Conservation (phyloP, 1,140 invertebrate genomes). For the Cherax destructor region DNA sequence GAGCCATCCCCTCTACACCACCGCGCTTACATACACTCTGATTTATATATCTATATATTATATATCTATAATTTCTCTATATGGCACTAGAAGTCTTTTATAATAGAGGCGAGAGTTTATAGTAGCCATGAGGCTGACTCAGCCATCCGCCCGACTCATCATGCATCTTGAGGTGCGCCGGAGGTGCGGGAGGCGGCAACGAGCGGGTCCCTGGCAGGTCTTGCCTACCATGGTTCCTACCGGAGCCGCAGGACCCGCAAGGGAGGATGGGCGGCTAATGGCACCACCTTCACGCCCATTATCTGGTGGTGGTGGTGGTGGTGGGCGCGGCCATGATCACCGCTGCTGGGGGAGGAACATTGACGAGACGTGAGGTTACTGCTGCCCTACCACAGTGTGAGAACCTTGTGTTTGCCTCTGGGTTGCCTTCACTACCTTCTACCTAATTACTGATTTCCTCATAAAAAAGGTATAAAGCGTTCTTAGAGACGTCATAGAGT, state of each 20-base stretch:
- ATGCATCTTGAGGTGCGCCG: constrained; percentile 38
- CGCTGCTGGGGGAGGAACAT: neutral
- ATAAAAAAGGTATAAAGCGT: no score
- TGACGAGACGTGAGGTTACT: no score
- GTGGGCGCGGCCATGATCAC: constrained; percentile 1
- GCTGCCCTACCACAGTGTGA: neutral
- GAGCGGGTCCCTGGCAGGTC: neutral
- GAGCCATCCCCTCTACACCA: constrained; percentile 40
- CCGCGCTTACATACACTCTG: constrained; percentile 20
- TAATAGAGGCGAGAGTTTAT: constrained; percentile 8
- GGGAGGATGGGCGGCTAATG: no score
- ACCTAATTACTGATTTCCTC: no score
- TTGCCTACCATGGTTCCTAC: constrained; percentile 13
- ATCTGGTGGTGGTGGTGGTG: neutral
- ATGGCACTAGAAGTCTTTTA: constrained; percentile 45
- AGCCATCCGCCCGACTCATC: constrained; percentile 50
- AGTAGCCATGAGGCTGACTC: constrained; percentile 11
- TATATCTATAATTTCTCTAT: constrained; percentile 40
- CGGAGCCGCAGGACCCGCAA: neutral
- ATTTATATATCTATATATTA: constrained; percentile 54
- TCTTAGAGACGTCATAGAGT: no score
- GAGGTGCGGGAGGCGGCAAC: neutral
- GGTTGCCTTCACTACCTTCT: no score
- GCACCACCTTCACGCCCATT: constrained; percentile 2
- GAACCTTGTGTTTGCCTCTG: neutral